Conservation (phyloP, 2,113 vertebrate genomes). For the cattle (Bos taurus) region ARS-UCD2.0 NC_037345.1:15144501-15145000, state of each 20-base stretch:
- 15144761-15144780: not conserved
- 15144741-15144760: not conserved
- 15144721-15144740: not conserved
- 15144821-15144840: not conserved
- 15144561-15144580: not conserved
- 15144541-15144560: not conserved
- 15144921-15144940: not conserved
- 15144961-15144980: not conserved
- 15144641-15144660: not conserved
- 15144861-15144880: not conserved
- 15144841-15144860: not conserved
- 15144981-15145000: not conserved
- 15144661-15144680: not conserved
- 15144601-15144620: not conserved
- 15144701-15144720: not conserved
- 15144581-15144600: not conserved
- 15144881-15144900: not conserved
- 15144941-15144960: not conserved
- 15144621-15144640: not conserved
- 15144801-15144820: not conserved
- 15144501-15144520: not conserved
- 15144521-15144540: not conserved
- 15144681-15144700: not conserved
- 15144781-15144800: not conserved
- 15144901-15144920: not conserved